Percentiles rank a stretch among this genome's conserved stretches.
phyloP scores from a whole-genome alignment of 2,113 vertebrate species.

The Channa maculata region DNA sequence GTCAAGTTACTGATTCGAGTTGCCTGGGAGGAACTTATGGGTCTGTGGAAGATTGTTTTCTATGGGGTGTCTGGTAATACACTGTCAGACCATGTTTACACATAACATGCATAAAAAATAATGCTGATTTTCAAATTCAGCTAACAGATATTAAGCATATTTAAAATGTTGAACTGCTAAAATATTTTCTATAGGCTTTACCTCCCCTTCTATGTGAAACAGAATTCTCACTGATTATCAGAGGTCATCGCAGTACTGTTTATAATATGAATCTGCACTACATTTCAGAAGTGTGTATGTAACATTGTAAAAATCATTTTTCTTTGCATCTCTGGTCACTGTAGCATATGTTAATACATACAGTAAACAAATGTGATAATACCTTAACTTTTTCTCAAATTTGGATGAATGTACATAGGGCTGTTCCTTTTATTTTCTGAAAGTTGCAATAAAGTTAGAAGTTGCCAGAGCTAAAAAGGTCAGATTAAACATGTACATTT shows the following conservation, averaged over 20 bases:
- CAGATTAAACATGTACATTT: constrained; percentile 60
- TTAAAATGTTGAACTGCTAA: neutral
- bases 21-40: neutral
- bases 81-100: constrained; percentile 18
- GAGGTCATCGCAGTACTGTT: constrained; percentile 9
- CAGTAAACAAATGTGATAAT: constrained; percentile 69
- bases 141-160: no score
- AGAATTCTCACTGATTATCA: neutral
- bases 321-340: constrained; percentile 51
- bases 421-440: constrained; percentile 61
- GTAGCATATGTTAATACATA: constrained; percentile 80
- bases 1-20: neutral
- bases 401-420: constrained; percentile 80
- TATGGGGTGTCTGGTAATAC: neutral
- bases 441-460: constrained; percentile 66
- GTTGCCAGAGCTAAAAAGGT: constrained; percentile 61
- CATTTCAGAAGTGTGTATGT: constrained; percentile 10
- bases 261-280: constrained; percentile 67
- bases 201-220: constrained; percentile 2
- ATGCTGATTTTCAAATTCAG: neutral
- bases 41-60: neutral
- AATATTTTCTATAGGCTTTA: constrained; percentile 8
- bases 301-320: constrained; percentile 84
- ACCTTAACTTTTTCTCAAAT: constrained; percentile 68
- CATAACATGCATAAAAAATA: neutral